phyloP scores from a whole-genome alignment of 64 coral and sea anemone species.

The Montipora capricornis region DNA sequence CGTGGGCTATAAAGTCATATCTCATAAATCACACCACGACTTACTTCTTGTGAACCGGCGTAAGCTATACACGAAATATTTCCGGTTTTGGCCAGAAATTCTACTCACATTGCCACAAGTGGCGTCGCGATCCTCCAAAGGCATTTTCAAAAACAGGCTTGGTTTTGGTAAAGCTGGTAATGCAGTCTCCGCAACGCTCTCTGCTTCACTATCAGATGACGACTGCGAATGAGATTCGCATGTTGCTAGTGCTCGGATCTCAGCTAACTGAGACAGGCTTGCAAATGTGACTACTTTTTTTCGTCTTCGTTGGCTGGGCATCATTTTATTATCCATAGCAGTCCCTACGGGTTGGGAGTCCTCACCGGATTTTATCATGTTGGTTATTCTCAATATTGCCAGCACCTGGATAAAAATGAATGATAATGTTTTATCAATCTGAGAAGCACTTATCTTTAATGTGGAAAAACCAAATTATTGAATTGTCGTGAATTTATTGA shows the following conservation, averaged over 20 bases:
- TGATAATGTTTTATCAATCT: no score
- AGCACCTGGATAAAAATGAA: background rate
- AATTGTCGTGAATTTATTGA: no score
- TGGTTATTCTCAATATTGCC: background rate
- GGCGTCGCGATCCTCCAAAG: constrained; percentile 57
- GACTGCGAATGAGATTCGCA: background rate
- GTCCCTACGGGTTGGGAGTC: background rate
- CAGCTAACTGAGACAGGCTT: constrained; percentile 6
- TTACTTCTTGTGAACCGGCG: no score
- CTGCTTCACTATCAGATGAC: background rate
- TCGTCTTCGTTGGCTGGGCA: background rate
- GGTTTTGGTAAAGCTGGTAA: background rate
- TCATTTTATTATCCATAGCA: background rate
- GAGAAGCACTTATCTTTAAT: no score
- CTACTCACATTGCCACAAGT: constrained; percentile 45
- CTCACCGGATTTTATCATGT: background rate
- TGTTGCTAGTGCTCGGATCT: constrained; percentile 18
- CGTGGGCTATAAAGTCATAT: no score
- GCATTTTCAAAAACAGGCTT: constrained; percentile 39
- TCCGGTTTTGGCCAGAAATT: no score
- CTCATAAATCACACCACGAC: no score
- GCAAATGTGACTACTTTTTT: constrained; percentile 41
- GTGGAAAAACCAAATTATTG: no score
- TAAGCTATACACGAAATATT: no score
- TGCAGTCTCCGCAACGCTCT: background rate